Base-by-base conservation (phyloP, 2,888 invertebrate species). In the Callimorpha dominula region DNA sequence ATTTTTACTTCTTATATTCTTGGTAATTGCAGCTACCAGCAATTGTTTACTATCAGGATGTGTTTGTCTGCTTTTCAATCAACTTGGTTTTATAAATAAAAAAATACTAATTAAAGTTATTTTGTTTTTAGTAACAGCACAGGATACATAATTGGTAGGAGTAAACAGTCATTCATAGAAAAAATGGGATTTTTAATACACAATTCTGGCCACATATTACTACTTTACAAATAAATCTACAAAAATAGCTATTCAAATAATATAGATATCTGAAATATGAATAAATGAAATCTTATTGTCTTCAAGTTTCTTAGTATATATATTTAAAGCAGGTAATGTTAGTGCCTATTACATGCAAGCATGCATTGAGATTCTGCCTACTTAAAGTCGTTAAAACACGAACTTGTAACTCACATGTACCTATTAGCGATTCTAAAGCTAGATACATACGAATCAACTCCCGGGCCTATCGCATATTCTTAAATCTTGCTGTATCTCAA, bases 401-500 rank as follows among this genome's bases (percentile, higher is more conserved):
- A 81, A 75, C 76, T 77, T 76, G 76, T 81, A 81, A 83, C 77
- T 83, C 77, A 68, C 76, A 67, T 75, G 67, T 69, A 67, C 71
- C 76, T 77, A 77, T 84, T 84, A 84, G 66, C 75, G 83, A 84
- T 84, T 71, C 68, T 82, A 78, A 84, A 54, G 74, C 81, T 43
- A 81, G 81, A 84, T 84, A 81, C 81, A 83, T 78, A 83, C 73
- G 81, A 82, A 79, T 81, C 85, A 82, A 78, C 78, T 81, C 80
- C 75, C 77, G 75, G 65, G 79, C 78, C 78, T 83, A 86, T 87
- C 88, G 87, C 85, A 86, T 87, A 86, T 90, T 90, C 89, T 88
- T 89, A 89, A 89, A 89, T 90, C 86, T 83, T 66, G 68, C 79
- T 77, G 77, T 89, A 91, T 92, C 91, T 88, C 82, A 81, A 87